Base-by-base conservation (phyloP, 2,888 invertebrate species). In the Helobdella robusta region DNA sequence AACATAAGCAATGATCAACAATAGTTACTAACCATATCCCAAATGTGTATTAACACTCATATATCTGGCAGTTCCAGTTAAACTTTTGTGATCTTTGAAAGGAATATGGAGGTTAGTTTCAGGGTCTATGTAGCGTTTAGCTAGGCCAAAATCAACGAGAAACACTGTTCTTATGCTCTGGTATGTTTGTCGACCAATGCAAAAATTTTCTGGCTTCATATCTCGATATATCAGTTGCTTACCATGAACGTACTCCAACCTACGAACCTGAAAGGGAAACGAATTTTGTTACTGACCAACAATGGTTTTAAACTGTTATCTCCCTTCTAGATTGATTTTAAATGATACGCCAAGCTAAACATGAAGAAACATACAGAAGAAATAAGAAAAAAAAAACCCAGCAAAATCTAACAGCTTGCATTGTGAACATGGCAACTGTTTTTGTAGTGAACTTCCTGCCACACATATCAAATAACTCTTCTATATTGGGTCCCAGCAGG, bases 31-130 rank as follows among this genome's bases (percentile, higher is more conserved):
- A 88, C 88, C 88, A 86, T 95, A 92, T 78, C 98, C 98, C 85
- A 99, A 87, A 85, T 98, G 98, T 81, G 98, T 98, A 83, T 98
- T 99, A 83, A 98, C 98, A 83, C 95, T 97, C 98, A 99, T 99
- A 84, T 98, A 98, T 83, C 98, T 87, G 75, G 98, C 98, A 73
- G 98, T 98, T 76, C 98, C 98, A 72, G 98, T 98, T 79, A 99
- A 86, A 80, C 95, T 95, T 84, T 99, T 99, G 85, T 99, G 98
- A 85, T 99, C 98, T 86, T 97, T 89, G 84, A 98, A 99, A 76
- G 98, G 97, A 85, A 99, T 99, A 85, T 99, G 98, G 85, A 97
- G 78, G 68, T 78, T 76, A 61, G 82, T 83, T 86, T 98, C 97
- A 85, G 94, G 89, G 85, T 99, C 98, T 85, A 98, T 98, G 84